Evolutionary conservation across 2,888 invertebrate species (phyloP), one percentile per base, ranked within the genome.

Genomic region (Spicauda simplicius): DNA sequence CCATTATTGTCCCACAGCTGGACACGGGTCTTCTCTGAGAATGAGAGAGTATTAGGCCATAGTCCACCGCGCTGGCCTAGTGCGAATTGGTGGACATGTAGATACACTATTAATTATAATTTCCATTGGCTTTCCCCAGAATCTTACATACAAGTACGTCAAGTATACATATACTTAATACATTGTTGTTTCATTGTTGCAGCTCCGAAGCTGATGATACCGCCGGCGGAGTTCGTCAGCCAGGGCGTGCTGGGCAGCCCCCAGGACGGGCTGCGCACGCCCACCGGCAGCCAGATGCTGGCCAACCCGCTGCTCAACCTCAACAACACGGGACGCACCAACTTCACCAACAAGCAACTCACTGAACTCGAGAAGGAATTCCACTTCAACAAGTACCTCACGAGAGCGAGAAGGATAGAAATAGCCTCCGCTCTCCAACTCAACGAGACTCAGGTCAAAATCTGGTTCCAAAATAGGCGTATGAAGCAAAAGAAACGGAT

Each of bases 341-440:
- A 99, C 93, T 99, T 99, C 94, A 99, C 99, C 75, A 99, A 99
- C 91, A 99, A 99, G 90, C 99, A 99, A 88, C 95, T 99, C 73
- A 99, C 99, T 2, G 99, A 99, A 90, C 94, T 99, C 74, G 99
- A 99, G 88, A 99, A 99, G 86, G 99, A 99, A 90, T 99, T 99
- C 93, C 99, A 99, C 89, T 99, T 99, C 93, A 99, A 99, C 94
- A 99, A 99, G 92, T 99, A 99, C 94, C 95, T 99, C 81, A 99
- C 99, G 50, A 94, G 99, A 76, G 99, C 99, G 50, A 94, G 99
- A 74, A 95, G 99, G 78, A 99, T 99, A 85, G 99, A 99, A 91
- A 99, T 99, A 76, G 99, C 99, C 0, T 97, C 98, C 2, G 97
- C 98, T 3, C 93, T 99, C 65, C 98, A 98, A 82, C 95, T 99